Evolutionary conservation across 2,888 invertebrate species (phyloP).

Genomic region (Rotaria sp.): DNA sequence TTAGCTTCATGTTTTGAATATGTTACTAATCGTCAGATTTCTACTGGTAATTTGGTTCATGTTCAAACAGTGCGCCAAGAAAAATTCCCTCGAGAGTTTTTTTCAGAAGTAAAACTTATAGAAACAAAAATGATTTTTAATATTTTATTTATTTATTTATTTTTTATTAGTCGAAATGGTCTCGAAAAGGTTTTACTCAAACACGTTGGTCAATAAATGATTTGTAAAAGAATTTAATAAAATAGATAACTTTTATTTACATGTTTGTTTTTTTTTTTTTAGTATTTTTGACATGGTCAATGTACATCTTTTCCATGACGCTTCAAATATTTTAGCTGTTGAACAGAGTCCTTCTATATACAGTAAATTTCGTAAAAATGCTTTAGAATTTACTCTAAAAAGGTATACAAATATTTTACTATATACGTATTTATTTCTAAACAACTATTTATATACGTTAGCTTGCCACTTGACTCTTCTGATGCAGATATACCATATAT

Average conservation of each 20-base stretch:
- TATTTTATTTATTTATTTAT: not conserved
- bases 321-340: conserved; percentile 85
- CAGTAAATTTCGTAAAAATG: conserved; percentile 76
- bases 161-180: conserved; percentile 77
- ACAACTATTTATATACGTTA: conserved; percentile 58
- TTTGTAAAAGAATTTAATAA: conserved; percentile 44
- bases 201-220: conserved; percentile 76
- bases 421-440: conserved; percentile 60
- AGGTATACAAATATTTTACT: not conserved
- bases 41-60: not conserved
- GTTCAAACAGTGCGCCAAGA: not conserved
- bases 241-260: not conserved
- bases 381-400: conserved; percentile 66
- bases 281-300: conserved; percentile 82
- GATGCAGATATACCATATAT: conserved; percentile 76
- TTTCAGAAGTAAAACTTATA: not conserved
- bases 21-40: not conserved
- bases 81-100: conserved; percentile 23
- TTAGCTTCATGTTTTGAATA: not conserved
- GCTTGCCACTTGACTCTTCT: conserved; percentile 57
- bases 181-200: conserved; percentile 84
- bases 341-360: conserved; percentile 82
- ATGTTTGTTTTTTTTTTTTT: conserved; percentile 33
- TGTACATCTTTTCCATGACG: conserved; percentile 96
- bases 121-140: too few species aligned